A percentile compares a stretch with the other conserved stretches of the same genome.
phyloP scores from a whole-genome alignment of 2,113 vertebrate species.

The Thinocorus orbignyianus region DNA sequence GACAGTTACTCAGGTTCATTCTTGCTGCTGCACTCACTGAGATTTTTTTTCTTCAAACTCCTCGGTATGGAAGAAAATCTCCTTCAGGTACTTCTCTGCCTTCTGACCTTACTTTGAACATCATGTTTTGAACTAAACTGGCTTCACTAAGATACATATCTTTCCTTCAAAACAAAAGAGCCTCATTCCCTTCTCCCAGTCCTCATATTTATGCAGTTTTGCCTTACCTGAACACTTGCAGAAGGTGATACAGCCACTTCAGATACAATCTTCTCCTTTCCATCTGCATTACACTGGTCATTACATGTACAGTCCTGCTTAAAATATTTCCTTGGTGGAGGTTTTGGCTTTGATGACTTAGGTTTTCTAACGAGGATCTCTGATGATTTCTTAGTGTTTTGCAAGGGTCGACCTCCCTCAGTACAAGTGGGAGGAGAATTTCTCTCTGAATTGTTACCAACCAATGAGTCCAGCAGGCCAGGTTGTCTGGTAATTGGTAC shows the following conservation, averaged over 20 bases:
- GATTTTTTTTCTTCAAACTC: background rate
- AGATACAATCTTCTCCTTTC: constrained; percentile 39
- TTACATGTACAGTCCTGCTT: constrained; percentile 76
- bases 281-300: constrained; percentile 54
- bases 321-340: constrained; percentile 79
- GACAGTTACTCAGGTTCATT: background rate
- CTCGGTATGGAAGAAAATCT: background rate
- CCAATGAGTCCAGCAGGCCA: background rate
- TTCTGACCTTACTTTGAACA: background rate
- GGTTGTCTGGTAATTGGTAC: constrained; percentile 61
- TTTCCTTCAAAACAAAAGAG: background rate
- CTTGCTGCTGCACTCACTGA: background rate
- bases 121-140: background rate
- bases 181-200: background rate
- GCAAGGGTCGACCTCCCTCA: constrained; percentile 61
- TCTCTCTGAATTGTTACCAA: constrained; percentile 46
- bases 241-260: constrained; percentile 11
- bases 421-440: constrained; percentile 47
- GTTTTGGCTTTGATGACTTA: constrained; percentile 79
- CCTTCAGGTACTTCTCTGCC: background rate
- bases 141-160: background rate
- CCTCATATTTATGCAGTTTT: background rate
- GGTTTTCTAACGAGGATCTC: constrained; percentile 75
- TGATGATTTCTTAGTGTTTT: constrained; percentile 69
- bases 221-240: constrained; percentile 75